phyloP scores from a whole-genome alignment of 2,113 vertebrate genomes.

The Eretmochelys imbricata region DNA sequence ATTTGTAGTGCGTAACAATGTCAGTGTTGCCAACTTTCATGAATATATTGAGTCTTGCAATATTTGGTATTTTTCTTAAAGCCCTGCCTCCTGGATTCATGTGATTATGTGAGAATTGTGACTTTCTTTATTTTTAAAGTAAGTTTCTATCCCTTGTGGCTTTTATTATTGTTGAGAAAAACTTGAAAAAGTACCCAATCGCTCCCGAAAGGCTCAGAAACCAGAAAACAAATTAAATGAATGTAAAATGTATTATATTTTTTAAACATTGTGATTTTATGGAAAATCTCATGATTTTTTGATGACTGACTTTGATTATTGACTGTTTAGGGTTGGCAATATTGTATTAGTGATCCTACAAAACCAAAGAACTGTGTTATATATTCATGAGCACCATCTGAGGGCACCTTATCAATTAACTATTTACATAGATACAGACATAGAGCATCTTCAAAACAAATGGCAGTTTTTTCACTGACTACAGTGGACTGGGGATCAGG shows the following conservation, averaged over 20 bases:
- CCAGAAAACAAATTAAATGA: rapidly evolving
- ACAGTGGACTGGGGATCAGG: background rate
- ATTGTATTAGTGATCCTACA: background rate
- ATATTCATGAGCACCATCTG: background rate
- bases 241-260: background rate
- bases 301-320: background rate
- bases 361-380: background rate
- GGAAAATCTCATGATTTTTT: background rate
- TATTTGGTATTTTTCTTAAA: background rate
- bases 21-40: background rate
- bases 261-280: background rate
- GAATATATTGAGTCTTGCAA: background rate
- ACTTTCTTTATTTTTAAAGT: background rate
- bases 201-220: background rate
- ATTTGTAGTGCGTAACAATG: background rate
- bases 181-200: background rate
- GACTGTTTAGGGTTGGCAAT: rapidly evolving
- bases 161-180: background rate
- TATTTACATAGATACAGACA: background rate
- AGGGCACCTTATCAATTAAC: background rate
- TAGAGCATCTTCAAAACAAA: background rate
- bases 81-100: background rate
- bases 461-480: background rate
- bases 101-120: background rate
- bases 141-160: background rate